Conservation (phyloP, 2,113 vertebrate genomes). For the Nycticorax nycticorax region DNA sequence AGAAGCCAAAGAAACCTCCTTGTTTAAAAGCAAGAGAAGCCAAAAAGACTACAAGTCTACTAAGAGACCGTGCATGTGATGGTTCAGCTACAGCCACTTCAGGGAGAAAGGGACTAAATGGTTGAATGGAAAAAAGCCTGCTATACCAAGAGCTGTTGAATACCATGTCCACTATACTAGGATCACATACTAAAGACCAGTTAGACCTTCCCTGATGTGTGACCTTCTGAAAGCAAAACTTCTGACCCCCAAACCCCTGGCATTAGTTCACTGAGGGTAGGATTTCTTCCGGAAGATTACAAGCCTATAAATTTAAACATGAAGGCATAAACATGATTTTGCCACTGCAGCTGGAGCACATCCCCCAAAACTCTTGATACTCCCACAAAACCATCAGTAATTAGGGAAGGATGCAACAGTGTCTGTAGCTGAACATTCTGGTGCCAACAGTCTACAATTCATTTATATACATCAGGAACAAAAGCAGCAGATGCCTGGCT, state of each 20-base stretch:
- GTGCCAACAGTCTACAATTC: conserved; percentile 47
- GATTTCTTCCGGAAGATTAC: not conserved
- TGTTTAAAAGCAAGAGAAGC: not conserved
- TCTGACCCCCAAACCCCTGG: not conserved
- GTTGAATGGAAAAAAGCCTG: not conserved
- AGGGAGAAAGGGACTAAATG: not conserved
- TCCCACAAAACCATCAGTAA: conserved; percentile 50
- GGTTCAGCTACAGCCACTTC: not conserved
- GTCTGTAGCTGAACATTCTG: conserved; percentile 2
- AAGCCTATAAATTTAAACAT: not conserved
- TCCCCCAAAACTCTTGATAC: conserved; percentile 21
- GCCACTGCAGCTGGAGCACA: conserved; percentile 46
- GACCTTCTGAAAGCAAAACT: not conserved
- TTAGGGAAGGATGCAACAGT: conserved; percentile 41
- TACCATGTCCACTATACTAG: not conserved
- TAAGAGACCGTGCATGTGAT: not conserved
- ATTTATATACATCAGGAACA: conserved; percentile 46
- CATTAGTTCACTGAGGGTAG: not conserved
- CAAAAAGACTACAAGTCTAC: not conserved
- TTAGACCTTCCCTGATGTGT: not conserved
- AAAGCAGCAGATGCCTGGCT: conserved; percentile 62
- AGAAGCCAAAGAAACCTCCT: not conserved
- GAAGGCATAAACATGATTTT: not conserved
- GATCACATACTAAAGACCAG: not conserved
- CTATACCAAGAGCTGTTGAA: not conserved